These are phyloP conservation scores for Gambusia holbrooki DNA, from an alignment of 2,113 vertebrate species.

Conservation along the genomic window DNA sequence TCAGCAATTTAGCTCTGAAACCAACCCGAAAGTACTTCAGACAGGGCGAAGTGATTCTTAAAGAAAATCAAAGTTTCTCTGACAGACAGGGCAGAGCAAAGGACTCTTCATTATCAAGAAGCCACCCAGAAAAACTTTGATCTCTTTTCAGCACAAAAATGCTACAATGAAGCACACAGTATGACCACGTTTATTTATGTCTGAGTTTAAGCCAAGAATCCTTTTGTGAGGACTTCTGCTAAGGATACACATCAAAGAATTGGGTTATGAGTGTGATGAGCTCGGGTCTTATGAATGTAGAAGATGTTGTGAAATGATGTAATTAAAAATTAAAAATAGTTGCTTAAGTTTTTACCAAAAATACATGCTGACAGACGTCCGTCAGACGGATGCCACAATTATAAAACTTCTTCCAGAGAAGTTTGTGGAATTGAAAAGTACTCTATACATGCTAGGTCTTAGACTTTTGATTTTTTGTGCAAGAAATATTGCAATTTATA, in stretches of 20 bases:
- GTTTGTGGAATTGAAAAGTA: background rate
- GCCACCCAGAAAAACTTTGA: background rate
- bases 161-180: no score
- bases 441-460: background rate
- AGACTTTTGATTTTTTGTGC: background rate
- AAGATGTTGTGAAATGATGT: no score
- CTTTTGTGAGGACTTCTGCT: background rate
- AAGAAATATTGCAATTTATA: no score
- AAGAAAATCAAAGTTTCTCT: background rate
- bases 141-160: background rate
- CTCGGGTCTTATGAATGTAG: no score
- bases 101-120: background rate
- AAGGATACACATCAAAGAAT: background rate
- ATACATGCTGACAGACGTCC: background rate
- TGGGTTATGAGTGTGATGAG: no score
- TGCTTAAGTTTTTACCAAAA: no score
- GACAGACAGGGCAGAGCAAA: background rate
- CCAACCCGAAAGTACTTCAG: background rate
- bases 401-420: background rate
- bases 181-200: no score
- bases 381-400: background rate
- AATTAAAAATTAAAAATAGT: no score
- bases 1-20: background rate
- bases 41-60: background rate
- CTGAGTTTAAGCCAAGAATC: no score